Base-by-base conservation (phyloP, 2,888 invertebrate species). In the Acrocyrtus sp. region DNA sequence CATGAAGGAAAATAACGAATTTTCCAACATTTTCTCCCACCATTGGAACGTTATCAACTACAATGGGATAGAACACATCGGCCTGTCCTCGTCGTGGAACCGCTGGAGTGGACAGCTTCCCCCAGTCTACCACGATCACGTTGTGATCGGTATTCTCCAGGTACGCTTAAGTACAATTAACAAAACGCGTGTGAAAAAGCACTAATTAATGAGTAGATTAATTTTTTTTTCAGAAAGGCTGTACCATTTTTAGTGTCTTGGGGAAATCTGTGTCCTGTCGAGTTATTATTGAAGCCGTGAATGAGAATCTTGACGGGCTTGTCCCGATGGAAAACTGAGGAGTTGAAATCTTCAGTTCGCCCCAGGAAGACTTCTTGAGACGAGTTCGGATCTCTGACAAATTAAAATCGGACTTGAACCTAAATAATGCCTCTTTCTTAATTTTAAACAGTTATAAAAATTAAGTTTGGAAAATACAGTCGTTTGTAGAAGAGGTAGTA, bases 71-170 rank as follows among this genome's bases (percentile, higher is more conserved):
- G 65, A 77, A 73, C n/a, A 76, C 60, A 56, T 67, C 68, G 19
- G 61, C 58, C 50, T 68, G 61, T 29, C 3, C 39, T 17, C 67
- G 6, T 1, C 58, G 24, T 4, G 70, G 70, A 8, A 72, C 70
- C 1, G 29, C 50, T 1, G 76, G 72, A 2, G 60, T 56, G 0
- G 88, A 89, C 60, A 90, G 82, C 0, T 86, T 87, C 8, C 86
- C 86, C 83, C 89, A 90, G 82, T 90, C 90, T 0, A 90, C 84
- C 0, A 88, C 86, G 56, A 91, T 87, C 0, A 90, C 84, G 80
- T 90, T 90, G 82, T 88, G 88, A 77, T 89, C 84, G 50, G 86
- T 87, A 65, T 85, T 84, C 72, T 87, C 79, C 81, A 90, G 83
- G 78, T 89, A 87, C 0, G 85, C 90, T 86, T 83, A 17, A 45